These are phyloP conservation scores for Crotalus helleri DNA, from an alignment of 2,113 vertebrate species.

Conservation along the genomic window DNA sequence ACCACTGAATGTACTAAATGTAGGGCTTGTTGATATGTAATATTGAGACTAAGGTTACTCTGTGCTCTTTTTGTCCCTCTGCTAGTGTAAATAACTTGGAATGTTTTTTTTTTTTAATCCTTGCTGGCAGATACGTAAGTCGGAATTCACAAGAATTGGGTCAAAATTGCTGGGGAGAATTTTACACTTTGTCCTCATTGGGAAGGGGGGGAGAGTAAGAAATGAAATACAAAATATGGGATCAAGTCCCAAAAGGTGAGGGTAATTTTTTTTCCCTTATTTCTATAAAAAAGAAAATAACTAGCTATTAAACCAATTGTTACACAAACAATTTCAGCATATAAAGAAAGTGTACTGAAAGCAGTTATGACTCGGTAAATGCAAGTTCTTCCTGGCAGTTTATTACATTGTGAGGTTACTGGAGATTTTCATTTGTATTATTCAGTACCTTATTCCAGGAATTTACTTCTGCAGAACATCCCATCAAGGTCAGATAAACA, in stretches of 20 bases:
- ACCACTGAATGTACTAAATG: neutral
- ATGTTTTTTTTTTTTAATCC: neutral
- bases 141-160: neutral
- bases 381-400: neutral
- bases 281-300: neutral
- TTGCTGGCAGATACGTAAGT: neutral
- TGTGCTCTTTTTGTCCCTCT: neutral
- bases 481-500: constrained; percentile 41
- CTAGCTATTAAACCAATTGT: neutral
- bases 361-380: neutral
- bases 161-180: neutral
- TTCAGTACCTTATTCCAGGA: constrained; percentile 37
- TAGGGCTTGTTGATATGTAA: neutral
- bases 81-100: neutral
- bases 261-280: neutral
- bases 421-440: constrained; percentile 30
- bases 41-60: neutral
- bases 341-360: neutral
- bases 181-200: neutral
- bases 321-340: neutral
- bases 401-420: constrained; percentile 33
- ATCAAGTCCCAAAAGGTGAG: neutral
- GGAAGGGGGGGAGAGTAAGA: neutral
- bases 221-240: neutral
- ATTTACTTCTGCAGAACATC: constrained; percentile 40